Conservation (phyloP, 2,888 invertebrate genomes). For the Macropis europaea region DNA sequence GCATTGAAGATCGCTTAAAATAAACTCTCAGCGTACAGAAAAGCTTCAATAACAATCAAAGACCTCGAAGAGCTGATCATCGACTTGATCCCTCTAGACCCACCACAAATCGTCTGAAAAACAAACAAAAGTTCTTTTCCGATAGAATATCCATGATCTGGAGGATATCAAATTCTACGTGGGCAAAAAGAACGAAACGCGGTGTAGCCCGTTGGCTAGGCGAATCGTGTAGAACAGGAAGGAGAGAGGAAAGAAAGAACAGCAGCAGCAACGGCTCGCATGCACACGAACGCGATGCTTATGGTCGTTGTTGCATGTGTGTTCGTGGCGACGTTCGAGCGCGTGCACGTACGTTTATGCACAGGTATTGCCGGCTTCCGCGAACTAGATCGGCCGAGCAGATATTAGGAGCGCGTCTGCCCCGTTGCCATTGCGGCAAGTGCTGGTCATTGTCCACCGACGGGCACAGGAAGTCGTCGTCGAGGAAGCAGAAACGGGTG, state of each 20-base stretch:
- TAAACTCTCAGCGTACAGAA: too few species aligned
- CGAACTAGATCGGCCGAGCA: constrained; percentile 74
- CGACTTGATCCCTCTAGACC: too few species aligned
- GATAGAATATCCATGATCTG: too few species aligned
- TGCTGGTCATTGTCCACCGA: constrained; percentile 75
- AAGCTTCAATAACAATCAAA: too few species aligned
- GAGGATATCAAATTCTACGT: too few species aligned
- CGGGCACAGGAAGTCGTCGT: constrained; percentile 69
- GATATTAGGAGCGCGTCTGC: constrained; percentile 72
- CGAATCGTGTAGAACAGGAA: constrained; percentile 17
- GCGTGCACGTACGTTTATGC: constrained; percentile 46
- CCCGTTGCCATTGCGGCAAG: constrained; percentile 71
- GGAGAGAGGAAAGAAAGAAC: constrained; percentile 18
- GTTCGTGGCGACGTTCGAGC: constrained; percentile 13
- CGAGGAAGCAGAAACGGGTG: constrained; percentile 20
- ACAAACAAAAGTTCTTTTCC: too few species aligned
- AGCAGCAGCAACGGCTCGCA: constrained; percentile 19
- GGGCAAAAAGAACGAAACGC: constrained; percentile 11
- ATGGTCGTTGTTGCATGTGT: constrained; percentile 14
- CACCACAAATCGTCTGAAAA: too few species aligned
- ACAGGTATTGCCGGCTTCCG: constrained; percentile 71
- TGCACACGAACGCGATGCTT: constrained; percentile 21
- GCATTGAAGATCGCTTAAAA: too few species aligned
- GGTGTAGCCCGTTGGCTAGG: not conserved
- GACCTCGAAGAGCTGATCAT: too few species aligned